These are phyloP conservation scores for Trematomus loennbergii DNA, from an alignment of 2,113 vertebrate genomes.

Conservation along the genomic window DNA sequence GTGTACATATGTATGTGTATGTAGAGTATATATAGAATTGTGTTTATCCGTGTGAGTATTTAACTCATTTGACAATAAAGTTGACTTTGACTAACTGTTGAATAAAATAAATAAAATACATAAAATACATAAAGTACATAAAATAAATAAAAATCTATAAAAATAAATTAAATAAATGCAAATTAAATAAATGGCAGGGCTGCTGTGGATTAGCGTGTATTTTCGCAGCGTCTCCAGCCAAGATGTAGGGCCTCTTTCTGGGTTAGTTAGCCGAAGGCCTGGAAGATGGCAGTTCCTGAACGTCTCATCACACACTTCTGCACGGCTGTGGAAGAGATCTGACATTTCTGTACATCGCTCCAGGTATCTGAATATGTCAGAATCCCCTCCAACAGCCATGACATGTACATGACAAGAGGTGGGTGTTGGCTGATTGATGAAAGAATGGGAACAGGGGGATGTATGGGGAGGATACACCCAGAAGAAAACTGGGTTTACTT, in stretches of 20 bases:
- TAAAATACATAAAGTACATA: too few species aligned
- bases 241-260: slow-evolving; percentile 29
- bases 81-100: too few species aligned
- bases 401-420: slow-evolving; percentile 70
- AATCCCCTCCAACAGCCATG: slow-evolving; percentile 43
- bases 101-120: too few species aligned
- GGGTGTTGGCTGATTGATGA: slow-evolving; percentile 72
- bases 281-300: slow-evolving; percentile 53
- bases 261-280: slow-evolving; percentile 52
- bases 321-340: slow-evolving; percentile 47
- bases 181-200: slow-evolving; percentile 36
- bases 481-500: slow-evolving; percentile 56
- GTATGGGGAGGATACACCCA: slow-evolving; percentile 53
- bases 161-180: too few species aligned
- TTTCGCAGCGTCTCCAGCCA: slow-evolving; percentile 31
- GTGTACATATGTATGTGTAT: too few species aligned
- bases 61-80: too few species aligned
- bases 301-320: slow-evolving; percentile 22
- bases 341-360: slow-evolving; percentile 57
- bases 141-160: too few species aligned
- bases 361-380: slow-evolving; percentile 62
- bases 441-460: slow-evolving; percentile 64
- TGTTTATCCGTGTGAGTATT: too few species aligned
- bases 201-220: slow-evolving; percentile 24
- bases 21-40: too few species aligned